phyloP scores from a whole-genome alignment of 2,113 vertebrate species.

The Chloropsis hardwickii region DNA sequence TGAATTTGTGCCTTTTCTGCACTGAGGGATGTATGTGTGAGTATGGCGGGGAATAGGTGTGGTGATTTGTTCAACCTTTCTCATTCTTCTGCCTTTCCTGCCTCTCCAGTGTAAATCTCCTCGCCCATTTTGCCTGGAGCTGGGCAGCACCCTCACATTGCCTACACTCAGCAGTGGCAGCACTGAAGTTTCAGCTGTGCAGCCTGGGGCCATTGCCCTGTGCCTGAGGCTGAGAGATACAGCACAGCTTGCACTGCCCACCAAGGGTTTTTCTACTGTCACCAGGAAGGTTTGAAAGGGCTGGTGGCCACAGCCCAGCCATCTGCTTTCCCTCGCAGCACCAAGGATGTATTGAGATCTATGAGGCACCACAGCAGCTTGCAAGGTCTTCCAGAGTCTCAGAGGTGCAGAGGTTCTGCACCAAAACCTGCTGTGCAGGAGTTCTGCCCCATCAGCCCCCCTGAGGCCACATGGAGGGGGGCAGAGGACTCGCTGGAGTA shows the following conservation, averaged over 20 bases:
- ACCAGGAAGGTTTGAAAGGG: not conserved
- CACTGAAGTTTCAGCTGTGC: not conserved
- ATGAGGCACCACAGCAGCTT: rapidly evolving
- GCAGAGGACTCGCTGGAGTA: not conserved
- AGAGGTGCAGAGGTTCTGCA: not conserved
- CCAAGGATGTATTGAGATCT: rapidly evolving
- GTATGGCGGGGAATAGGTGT: not conserved
- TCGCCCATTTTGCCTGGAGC: not conserved
- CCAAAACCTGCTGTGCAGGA: not conserved
- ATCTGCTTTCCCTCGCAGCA: rapidly evolving
- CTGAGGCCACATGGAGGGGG: not conserved
- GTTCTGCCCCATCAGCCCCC: not conserved
- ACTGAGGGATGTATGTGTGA: not conserved
- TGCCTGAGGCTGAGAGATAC: not conserved
- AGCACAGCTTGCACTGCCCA: not conserved
- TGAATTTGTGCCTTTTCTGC: not conserved
- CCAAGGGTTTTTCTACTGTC: not conserved
- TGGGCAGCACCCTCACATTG: not conserved
- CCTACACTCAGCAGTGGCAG: not conserved
- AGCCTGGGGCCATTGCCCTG: too few relatives aligned
- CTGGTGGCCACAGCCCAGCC: not conserved
- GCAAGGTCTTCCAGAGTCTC: not conserved
- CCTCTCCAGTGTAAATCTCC: not conserved
- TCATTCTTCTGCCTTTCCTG: not conserved
- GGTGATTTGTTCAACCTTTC: not conserved